Conservation (phyloP, 2,797 vertebrate species). For the Carcharodon carcharias region DNA sequence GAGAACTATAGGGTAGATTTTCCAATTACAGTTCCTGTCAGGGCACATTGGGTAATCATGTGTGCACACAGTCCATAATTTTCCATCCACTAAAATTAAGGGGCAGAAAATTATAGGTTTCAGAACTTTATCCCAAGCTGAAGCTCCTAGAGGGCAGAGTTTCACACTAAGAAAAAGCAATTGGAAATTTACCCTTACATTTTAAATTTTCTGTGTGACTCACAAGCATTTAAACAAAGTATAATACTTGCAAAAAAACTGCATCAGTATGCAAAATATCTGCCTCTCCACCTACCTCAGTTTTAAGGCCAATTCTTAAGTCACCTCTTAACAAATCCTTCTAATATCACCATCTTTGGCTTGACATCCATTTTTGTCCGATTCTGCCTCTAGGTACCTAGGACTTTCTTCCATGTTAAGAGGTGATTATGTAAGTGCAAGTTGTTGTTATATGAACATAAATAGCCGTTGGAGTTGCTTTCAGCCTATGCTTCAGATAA, state of each 20-base stretch:
- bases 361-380: not conserved
- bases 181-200: not conserved
- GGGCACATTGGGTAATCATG: not conserved
- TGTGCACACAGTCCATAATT: not conserved
- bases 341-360: not conserved
- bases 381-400: not conserved
- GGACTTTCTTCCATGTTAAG: not conserved
- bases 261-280: not conserved
- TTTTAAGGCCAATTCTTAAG: not conserved
- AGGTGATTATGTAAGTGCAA: not conserved
- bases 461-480: not conserved
- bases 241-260: not conserved
- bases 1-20: not conserved
- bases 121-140: not conserved
- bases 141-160: not conserved
- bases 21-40: not conserved
- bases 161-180: not conserved
- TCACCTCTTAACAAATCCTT: not conserved
- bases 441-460: not conserved
- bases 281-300: not conserved
- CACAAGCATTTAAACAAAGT: not conserved
- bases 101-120: not conserved
- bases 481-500: not conserved
- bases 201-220: not conserved
- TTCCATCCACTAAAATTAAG: constrained; percentile 4